Evolutionary conservation across 92 coral and sea anemone genomes (phyloP).

Genomic region (Palythoa heliodiscus): DNA sequence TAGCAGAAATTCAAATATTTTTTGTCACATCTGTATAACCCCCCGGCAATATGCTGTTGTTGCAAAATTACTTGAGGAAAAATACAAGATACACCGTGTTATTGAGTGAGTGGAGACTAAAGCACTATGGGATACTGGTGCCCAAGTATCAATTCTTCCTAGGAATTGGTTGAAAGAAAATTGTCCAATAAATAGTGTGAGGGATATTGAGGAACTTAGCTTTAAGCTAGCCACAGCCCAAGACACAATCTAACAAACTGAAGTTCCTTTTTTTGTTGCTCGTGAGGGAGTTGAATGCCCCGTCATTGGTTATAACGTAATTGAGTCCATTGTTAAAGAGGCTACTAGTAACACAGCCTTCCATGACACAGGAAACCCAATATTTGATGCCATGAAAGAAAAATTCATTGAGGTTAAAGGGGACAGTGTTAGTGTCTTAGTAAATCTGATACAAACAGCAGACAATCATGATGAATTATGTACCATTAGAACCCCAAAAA

Average conservation of each 20-base stretch:
- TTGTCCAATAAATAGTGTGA: constrained; percentile 9
- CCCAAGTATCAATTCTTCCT: constrained; percentile 59
- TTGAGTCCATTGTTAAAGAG: not conserved
- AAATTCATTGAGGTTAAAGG: too few species aligned
- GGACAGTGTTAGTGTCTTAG: too few species aligned
- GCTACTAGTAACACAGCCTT: not conserved
- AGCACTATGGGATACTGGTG: constrained; percentile 53
- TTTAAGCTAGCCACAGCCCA: constrained; percentile 20
- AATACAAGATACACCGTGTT: constrained; percentile 27
- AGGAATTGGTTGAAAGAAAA: constrained; percentile 30
- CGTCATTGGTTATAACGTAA: not conserved
- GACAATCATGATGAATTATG: too few species aligned
- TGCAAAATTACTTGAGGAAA: constrained; percentile 41
- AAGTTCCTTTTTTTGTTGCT: not conserved
- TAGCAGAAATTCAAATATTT: constrained; percentile 30
- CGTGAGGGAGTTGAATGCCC: constrained; percentile 1
- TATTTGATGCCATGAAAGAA: too few species aligned
- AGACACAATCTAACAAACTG: not conserved
- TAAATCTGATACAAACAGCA: too few species aligned
- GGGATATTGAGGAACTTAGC: constrained; percentile 42
- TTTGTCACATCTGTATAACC: constrained; percentile 40
- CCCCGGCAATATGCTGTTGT: constrained; percentile 38
- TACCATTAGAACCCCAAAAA: too few species aligned
- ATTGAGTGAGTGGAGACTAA: constrained; percentile 9
- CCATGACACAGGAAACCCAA: not conserved